Base-by-base conservation (phyloP, 2,888 invertebrate species). In the Rutpela maculata region DNA sequence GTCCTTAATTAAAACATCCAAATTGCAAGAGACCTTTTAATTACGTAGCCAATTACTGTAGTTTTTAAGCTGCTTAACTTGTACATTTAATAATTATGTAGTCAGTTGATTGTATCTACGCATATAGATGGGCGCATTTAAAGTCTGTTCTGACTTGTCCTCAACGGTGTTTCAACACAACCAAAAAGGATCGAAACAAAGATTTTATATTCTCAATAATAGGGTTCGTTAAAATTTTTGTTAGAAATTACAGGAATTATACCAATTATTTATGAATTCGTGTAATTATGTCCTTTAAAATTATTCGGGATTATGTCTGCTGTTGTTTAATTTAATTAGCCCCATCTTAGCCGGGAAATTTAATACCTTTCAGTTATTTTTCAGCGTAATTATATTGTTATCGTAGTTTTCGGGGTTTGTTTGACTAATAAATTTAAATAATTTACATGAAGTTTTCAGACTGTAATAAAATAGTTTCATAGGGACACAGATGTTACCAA, bases 1-100 rank as follows among this genome's bases (percentile, higher is more conserved):
- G 18, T 78, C 79, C 79, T 84, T 87, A 87, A 87, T 87, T 87
- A 86, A 87, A 86, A 84, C 86, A 86, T 87, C 85, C 85, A 83
- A 86, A 86, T 87, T 85, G 84, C 86, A 83, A 85, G 83, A 84
- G 82, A 80, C 83, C 83, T 84, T 86, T 87, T 87, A 86, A 87
- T 87, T 86, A 86, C 84, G 78, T 68, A 83, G 80, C 86, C 86
- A 87, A 87, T 87, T 87, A 87, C 84, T 80, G 85, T 85, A 84
- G 84, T 85, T 85, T 85, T 86, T 85, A 85, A 85, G 85, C 86
- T 80, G 84, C 85, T 85, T 84, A 84, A 84, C 82, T 86, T 86
- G 85, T 85, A 84, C 84, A 84, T 84, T 85, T 85, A 84, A 86
- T 86, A 86, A 86, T 86, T 84, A 86, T 83, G 83, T 81, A 83